Conservation (phyloP, 2,113 vertebrate genomes). For the Morphnarchus princeps region DNA sequence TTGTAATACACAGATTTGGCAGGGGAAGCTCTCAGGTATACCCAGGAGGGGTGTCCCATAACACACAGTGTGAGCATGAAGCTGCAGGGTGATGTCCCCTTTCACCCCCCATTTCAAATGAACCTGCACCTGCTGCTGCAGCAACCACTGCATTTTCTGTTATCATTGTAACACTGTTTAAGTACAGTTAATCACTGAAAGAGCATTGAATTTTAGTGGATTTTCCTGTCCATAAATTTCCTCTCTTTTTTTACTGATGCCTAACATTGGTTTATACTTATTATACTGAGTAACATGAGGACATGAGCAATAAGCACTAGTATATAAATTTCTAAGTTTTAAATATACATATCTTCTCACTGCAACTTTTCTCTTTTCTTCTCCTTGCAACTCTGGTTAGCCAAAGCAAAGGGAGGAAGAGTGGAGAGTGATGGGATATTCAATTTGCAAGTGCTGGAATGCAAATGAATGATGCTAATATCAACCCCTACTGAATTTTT, state of each 20-base stretch:
- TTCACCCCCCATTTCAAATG: background rate
- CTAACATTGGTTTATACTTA: background rate
- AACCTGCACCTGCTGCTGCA: background rate
- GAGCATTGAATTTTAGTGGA: background rate
- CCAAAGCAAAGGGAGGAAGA: background rate
- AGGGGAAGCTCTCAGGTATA: background rate
- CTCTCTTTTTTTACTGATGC: background rate
- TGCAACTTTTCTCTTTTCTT: background rate
- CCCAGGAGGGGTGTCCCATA: background rate
- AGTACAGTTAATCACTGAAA: background rate
- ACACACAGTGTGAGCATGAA: background rate
- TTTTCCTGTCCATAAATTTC: constrained; percentile 2
- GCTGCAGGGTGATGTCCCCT: background rate
- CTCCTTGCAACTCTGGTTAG: background rate
- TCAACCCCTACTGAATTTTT: background rate
- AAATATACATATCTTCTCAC: background rate
- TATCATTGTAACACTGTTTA: background rate
- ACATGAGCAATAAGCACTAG: background rate
- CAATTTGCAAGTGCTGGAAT: constrained; percentile 22
- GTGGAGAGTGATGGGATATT: background rate
- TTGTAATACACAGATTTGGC: background rate
- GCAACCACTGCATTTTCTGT: constrained; percentile 9
- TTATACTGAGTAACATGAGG: background rate
- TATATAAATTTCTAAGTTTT: background rate
- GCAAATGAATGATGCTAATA: background rate